These are phyloP conservation scores for Oreochromis spilurus DNA, from an alignment of 2,113 vertebrate genomes.

Conservation along the genomic window DNA sequence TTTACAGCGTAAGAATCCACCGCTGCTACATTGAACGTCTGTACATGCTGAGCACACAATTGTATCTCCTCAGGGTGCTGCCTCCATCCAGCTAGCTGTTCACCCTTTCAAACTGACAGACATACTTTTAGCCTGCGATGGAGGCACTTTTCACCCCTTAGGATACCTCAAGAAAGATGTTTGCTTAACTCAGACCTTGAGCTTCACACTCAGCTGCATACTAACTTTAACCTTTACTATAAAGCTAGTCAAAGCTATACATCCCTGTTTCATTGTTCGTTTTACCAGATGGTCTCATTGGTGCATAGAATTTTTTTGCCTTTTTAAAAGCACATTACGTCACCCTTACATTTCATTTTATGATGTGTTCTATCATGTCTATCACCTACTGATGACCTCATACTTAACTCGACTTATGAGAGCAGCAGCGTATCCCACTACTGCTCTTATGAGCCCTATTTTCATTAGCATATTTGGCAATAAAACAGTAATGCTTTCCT, in stretches of 20 bases:
- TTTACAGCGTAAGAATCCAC: not conserved
- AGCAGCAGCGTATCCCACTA: not conserved
- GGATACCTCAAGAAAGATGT: not conserved
- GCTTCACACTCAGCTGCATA: constrained; percentile 7
- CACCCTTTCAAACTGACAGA: constrained; percentile 46
- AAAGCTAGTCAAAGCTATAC: not conserved
- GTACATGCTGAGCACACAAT: constrained; percentile 29
- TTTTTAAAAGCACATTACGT: not conserved
- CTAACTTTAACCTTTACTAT: constrained; percentile 13
- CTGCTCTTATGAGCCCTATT: not conserved
- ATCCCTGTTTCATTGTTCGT: not conserved
- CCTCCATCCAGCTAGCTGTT: constrained; percentile 17
- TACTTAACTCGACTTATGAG: not conserved
- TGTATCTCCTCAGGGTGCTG: constrained; percentile 38
- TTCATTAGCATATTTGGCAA: constrained; percentile 50
- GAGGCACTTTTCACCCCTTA: not conserved
- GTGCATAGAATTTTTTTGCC: not conserved
- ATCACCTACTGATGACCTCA: constrained; percentile 25
- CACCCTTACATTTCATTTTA: constrained; percentile 21
- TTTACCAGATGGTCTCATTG: not conserved
- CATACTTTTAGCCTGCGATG: constrained; percentile 31
- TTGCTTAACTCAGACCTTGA: not conserved
- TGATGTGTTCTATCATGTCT: constrained; percentile 3
- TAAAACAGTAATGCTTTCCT: constrained; percentile 40
- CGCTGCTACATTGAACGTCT: not conserved